Base-by-base conservation (phyloP, 2,797 vertebrate species). In the Enteromius radiatus region DNA sequence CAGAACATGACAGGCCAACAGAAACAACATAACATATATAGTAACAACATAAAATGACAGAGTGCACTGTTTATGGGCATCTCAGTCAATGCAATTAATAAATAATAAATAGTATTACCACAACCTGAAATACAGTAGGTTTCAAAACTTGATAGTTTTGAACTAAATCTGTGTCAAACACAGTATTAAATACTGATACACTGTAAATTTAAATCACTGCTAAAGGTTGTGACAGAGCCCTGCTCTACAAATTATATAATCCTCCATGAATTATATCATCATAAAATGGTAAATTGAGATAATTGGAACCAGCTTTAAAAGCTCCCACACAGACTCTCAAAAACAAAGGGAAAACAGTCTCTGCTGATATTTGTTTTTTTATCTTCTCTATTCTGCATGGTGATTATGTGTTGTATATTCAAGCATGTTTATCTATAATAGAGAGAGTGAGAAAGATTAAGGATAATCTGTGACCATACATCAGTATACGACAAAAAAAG, bases 251-350 rank as follows among this genome's bases (percentile, higher is more conserved):
- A 41, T 64, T 14, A 81, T 17, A 38, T 36, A 76, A 76, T 41
- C 19, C 67, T 45, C 67, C 38, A 63, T 76, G 38, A 45, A 45
- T 31, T 41, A 63, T 45, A 63, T 63, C 38, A 63, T 45, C 28
- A 81, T 47, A 61, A 71, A 73, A 73, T n/a, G 19, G 8, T 61
- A 63, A 73, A 76, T 38, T n/a, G 17, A 75, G 54, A 15, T 79
- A 33, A 70, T 33, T 69, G 76, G 21, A 71, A 43, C 67, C 63
- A 79, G 45, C 65, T 82, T 36, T 33, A 76, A 52, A 74, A 71
- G 63, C n/a, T 41, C 14, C 63, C 52, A 80, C 70, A 81, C 54
- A 52, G 12, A 56, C 26, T 43, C n/a, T 45, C n/a, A 47, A 49
- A 38, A 26, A 52, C 26, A 45, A 2, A 81, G 17, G 4, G 64